These are phyloP conservation scores for Brassicogethes aeneus DNA, from an alignment of 2,888 invertebrate species.

Conservation along the genomic window DNA sequence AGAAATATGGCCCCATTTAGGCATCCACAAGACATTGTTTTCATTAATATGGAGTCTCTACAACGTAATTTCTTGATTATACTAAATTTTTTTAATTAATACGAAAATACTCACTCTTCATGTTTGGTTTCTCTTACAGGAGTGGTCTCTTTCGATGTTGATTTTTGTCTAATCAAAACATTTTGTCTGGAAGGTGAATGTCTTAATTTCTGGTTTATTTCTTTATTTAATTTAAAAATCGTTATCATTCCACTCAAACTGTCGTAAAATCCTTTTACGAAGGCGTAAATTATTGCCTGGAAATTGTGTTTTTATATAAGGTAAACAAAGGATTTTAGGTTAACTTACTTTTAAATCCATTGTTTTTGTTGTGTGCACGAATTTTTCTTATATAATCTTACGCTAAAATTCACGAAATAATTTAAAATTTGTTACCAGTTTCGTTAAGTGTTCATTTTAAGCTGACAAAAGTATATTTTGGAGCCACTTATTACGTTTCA, in stretches of 20 bases:
- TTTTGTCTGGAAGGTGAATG: constrained; percentile 20
- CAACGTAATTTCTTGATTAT: constrained; percentile 5
- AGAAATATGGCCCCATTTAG: constrained; percentile 84
- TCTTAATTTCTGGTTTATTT: constrained; percentile 53
- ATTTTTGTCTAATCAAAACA: constrained; percentile 2
- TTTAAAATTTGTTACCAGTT: too few relatives aligned
- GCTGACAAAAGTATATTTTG: too few relatives aligned
- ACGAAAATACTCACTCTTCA: constrained; percentile 39
- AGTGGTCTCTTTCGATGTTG: constrained; percentile 22
- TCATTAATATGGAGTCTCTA: constrained; percentile 79
- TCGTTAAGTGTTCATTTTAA: too few relatives aligned
- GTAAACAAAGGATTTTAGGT: neutral
- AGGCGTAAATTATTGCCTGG: constrained; percentile 56
- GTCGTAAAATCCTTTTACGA: constrained; percentile 66
- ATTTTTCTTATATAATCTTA: too few relatives aligned
- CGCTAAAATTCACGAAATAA: too few relatives aligned
- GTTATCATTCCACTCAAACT: constrained; percentile 70
- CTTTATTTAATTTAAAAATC: constrained; percentile 70
- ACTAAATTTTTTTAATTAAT: constrained; percentile 2
- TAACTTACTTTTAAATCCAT: neutral
- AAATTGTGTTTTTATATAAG: constrained; percentile 23
- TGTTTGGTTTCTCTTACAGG: constrained; percentile 37
- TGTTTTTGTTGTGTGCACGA: too few relatives aligned
- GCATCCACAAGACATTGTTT: constrained; percentile 72
- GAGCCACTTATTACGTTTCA: too few relatives aligned